Evolutionary conservation across 2,797 vertebrate genomes (phyloP).

Genomic region (Molossus molossus): DNA sequence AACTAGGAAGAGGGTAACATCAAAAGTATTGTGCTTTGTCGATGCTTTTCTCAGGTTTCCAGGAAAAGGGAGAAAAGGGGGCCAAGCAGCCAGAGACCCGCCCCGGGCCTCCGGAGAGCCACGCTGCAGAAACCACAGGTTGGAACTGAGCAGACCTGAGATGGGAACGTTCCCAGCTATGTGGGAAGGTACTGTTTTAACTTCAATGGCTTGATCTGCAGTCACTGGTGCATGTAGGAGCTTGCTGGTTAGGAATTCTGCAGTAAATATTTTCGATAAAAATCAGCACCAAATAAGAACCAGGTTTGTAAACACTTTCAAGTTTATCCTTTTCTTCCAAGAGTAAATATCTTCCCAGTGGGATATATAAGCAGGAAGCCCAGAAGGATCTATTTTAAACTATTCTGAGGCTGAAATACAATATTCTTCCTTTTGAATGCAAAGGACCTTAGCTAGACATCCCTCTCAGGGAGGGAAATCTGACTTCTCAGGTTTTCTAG

Average conservation of each 20-base stretch:
- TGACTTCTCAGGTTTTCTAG: not conserved
- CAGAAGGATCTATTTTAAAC: not conserved
- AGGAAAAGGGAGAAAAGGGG: not conserved
- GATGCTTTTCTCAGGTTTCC: not conserved
- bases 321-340: slow-evolving; percentile 29
- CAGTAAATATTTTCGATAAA: slow-evolving; percentile 64
- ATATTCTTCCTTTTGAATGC: not conserved
- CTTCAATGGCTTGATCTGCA: not conserved
- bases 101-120: not conserved
- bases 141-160: not conserved
- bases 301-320: slow-evolving; percentile 39
- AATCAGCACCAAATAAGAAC: slow-evolving; percentile 36
- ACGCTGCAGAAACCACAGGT: not conserved
- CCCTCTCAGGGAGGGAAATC: not conserved
- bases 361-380: not conserved
- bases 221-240: slow-evolving; percentile 1
- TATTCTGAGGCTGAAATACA: slow-evolving; percentile 22
- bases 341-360: not conserved
- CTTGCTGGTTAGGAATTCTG: slow-evolving; percentile 4
- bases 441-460: not conserved
- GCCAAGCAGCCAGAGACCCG: not conserved
- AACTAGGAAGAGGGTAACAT: not conserved
- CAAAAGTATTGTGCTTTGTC: not conserved
- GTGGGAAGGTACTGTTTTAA: not conserved
- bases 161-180: not conserved